These are phyloP conservation scores for Ophiothrix spiculata DNA, from an alignment of 35 echinoderm and acorn worm genomes.

Conservation along the genomic window DNA sequence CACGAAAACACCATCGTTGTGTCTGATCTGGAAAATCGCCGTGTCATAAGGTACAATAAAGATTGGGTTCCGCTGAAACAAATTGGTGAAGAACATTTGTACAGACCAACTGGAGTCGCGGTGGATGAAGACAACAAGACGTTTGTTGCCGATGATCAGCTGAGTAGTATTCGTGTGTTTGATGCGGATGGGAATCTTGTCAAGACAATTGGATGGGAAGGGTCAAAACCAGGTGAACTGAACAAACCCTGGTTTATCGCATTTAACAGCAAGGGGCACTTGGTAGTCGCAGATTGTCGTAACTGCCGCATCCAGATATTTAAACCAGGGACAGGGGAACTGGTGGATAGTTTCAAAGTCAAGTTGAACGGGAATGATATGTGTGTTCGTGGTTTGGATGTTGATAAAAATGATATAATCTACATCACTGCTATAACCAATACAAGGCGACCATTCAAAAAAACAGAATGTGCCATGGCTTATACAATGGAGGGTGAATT, in stretches of 20 bases:
- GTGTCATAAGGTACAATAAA: not conserved
- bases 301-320: not conserved
- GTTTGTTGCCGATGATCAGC: not conserved
- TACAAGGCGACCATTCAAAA: not conserved
- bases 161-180: not conserved
- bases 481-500: not conserved
- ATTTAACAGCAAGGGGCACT: not conserved
- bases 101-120: not conserved
- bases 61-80: not conserved
- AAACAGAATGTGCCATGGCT: not conserved
- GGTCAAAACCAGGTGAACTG: not conserved
- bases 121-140: not conserved
- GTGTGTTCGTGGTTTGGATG: not conserved
- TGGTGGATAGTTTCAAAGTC: not conserved
- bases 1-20: not conserved
- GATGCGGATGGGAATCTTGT: not conserved
- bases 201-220: not conserved
- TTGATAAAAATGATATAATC: not conserved
- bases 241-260: not conserved
- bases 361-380: not conserved
- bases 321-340: not conserved
- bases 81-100: not conserved
- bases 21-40: not conserved
- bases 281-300: not conserved
- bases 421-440: not conserved